Evolutionary conservation across 1,140 invertebrate species (phyloP).

Genomic region (Varroa destructor): DNA sequence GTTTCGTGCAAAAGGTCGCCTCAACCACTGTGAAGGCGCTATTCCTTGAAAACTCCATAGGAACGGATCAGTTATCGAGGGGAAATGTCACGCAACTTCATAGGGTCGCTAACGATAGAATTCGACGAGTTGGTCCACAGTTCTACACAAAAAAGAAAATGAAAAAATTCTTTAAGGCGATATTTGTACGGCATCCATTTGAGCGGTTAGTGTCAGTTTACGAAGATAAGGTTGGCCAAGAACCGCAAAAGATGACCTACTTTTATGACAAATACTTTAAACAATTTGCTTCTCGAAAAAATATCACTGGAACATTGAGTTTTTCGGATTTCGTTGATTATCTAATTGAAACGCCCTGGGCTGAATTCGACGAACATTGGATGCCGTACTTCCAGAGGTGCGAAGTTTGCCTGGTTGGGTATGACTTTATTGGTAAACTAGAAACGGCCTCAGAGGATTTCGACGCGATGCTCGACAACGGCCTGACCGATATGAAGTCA

Average conservation of each 20-base stretch:
- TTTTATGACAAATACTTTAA: constrained; percentile 34
- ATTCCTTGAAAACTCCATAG: constrained; percentile 33
- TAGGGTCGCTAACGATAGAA: constrained; percentile 34
- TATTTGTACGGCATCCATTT: constrained; percentile 40
- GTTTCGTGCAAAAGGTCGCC: constrained; percentile 37
- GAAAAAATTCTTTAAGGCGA: constrained; percentile 37
- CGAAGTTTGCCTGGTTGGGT: constrained; percentile 38
- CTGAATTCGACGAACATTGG: constrained; percentile 38
- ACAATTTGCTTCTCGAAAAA: not conserved
- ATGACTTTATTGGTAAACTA: constrained; percentile 39
- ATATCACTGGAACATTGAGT: constrained; percentile 31
- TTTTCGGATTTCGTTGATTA: constrained; percentile 38
- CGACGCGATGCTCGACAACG: constrained; percentile 32
- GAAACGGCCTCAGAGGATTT: constrained; percentile 38
- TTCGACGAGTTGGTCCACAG: constrained; percentile 34
- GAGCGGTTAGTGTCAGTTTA: constrained; percentile 39
- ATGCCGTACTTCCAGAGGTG: constrained; percentile 38
- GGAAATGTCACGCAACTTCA: constrained; percentile 34
- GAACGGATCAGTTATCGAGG: constrained; percentile 10
- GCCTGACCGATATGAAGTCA: constrained; percentile 24
- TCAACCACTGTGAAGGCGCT: constrained; percentile 36
- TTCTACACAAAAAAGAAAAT: constrained; percentile 30
- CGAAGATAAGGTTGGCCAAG: constrained; percentile 36
- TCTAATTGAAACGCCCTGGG: constrained; percentile 34
- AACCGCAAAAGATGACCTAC: constrained; percentile 31